Base-by-base conservation (phyloP, 2,888 invertebrate species). In the Pharmacophagus antenor region DNA sequence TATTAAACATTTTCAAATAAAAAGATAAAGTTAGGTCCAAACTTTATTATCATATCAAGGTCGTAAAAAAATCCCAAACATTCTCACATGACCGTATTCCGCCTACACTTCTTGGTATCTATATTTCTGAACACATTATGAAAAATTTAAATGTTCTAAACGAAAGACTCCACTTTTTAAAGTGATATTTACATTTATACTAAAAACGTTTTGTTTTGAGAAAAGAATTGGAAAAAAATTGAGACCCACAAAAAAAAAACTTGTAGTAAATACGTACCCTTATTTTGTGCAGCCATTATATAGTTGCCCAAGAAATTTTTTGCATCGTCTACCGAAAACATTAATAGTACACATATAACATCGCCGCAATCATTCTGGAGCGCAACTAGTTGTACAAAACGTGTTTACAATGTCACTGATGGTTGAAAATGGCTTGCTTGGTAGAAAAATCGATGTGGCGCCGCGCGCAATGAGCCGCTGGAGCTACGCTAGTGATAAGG, bases 401-500 rank as follows among this genome's bases (percentile, higher is more conserved):
- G 87, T 87, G 85, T 85, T 85, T 84, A 76, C 82, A 79, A 81
- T 82, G 75, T 77, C 82, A 77, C 77, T 74, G 81, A 74, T 76
- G 78, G 80, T 77, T 81, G 72, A 73, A 76, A 86, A 84, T 84
- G 84, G 76, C 76, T 83, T 84, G 84, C 82, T 81, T 84, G 67
- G 81, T 77, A 82, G 84, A 82, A 88, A 88, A 88, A 88, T 87
- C 88, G 87, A 87, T 88, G 77, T 65, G 68, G 76, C 80, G 87
- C 76, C 82, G 86, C 85, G 88, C 88, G 88, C 88, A 87, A 72
- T 74, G 74, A 69, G 67, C 71, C 70, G 73, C 74, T 71, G 71
- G 67, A 62, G 53, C 61, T 73, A 71, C 77, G 73, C 75, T 71
- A 82, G 75, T 84, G 86, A 84, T 85, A 85, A 85, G 76, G 65